Evolutionary conservation across 2,888 invertebrate species (phyloP).

Genomic region (Catocala sponsa): DNA sequence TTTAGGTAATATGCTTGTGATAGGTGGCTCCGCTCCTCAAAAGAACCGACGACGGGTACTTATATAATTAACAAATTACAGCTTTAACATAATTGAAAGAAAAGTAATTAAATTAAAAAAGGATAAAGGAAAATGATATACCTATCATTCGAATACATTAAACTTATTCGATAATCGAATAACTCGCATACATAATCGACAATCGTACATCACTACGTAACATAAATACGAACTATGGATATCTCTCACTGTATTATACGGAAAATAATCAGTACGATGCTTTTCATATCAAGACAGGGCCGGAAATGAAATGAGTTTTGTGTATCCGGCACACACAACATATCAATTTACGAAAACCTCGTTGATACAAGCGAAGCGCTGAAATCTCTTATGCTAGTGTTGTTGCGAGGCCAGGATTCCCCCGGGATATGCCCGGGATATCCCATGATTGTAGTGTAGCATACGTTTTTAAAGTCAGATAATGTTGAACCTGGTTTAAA

Average conservation of each 20-base stretch:
- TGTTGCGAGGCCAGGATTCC: conserved; percentile 10
- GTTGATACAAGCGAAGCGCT: conserved; percentile 32
- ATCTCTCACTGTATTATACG: background rate
- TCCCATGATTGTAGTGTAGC: background rate
- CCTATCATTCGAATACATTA: too few species aligned
- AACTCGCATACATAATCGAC: too few species aligned
- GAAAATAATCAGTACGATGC: background rate
- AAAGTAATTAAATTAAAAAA: too few species aligned
- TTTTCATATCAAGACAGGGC: background rate
- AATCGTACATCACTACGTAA: too few species aligned
- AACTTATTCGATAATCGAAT: too few species aligned
- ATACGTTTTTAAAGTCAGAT: background rate
- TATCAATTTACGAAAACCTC: conserved; percentile 44
- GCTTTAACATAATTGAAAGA: too few species aligned
- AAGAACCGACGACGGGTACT: too few species aligned
- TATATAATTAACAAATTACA: too few species aligned
- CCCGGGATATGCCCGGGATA: background rate
- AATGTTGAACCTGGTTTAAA: background rate
- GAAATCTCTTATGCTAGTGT: conserved; percentile 43
- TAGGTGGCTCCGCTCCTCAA: too few species aligned
- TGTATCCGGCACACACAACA: conserved; percentile 23
- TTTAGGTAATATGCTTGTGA: too few species aligned
- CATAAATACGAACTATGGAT: background rate
- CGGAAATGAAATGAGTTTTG: conserved; percentile 9
- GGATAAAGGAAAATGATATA: too few species aligned